phyloP scores from a whole-genome alignment of 2,888 invertebrate genomes.

The Leucophora obtusa region DNA sequence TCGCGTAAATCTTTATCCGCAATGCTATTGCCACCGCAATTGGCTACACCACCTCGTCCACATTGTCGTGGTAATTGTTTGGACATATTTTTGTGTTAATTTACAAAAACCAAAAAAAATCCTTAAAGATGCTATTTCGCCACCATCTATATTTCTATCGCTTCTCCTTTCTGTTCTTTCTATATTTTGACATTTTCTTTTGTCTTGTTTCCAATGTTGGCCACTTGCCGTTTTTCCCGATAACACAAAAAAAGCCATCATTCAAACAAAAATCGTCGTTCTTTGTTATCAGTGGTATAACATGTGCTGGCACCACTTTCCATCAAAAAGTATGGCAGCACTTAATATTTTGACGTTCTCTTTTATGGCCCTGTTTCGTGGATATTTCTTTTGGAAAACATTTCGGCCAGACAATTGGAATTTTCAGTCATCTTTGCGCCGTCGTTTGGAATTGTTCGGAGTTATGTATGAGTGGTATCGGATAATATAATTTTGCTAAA shows the following conservation, averaged over 20 bases:
- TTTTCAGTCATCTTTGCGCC: constrained; percentile 69
- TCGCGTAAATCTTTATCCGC: constrained; percentile 76
- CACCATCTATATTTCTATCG: no score
- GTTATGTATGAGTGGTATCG: not conserved
- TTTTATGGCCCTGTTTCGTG: constrained; percentile 8
- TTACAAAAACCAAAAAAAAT: not conserved
- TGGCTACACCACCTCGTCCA: constrained; percentile 50
- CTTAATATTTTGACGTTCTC: constrained; percentile 35
- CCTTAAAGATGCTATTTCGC: not conserved
- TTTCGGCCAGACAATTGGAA: constrained; percentile 62
- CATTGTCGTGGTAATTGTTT: constrained; percentile 54
- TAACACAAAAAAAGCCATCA: no score
- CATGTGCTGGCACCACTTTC: no score
- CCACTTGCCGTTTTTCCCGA: no score
- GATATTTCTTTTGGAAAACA: constrained; percentile 35
- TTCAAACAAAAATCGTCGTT: no score
- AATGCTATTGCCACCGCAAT: constrained; percentile 62
- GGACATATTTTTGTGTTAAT: constrained; percentile 42
- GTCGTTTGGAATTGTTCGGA: constrained; percentile 65
- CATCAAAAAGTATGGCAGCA: constrained; percentile 4
- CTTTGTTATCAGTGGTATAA: no score
- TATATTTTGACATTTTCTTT: no score
- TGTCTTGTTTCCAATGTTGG: no score
- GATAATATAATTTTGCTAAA: not conserved
- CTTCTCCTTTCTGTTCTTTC: no score